phyloP scores from a whole-genome alignment of 2,888 invertebrate genomes.

The Mythimna lalbum region DNA sequence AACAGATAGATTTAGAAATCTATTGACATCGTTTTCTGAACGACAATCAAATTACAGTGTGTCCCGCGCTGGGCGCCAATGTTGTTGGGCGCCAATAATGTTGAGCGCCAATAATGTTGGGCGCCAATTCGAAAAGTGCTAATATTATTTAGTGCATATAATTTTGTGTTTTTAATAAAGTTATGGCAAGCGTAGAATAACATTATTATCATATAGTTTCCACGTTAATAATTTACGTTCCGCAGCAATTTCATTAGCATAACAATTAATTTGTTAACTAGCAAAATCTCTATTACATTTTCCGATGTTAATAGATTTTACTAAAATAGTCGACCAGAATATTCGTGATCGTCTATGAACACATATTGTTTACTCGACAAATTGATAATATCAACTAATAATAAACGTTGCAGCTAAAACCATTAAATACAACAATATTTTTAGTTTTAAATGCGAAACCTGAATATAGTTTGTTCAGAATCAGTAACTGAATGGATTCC shows the following conservation, averaged over 20 bases:
- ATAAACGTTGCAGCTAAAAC: not conserved
- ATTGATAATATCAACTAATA: not conserved
- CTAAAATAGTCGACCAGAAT: not conserved
- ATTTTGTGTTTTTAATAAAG: not conserved
- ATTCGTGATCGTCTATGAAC: not conserved
- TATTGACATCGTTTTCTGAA: too few relatives aligned
- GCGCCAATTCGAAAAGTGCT: not conserved
- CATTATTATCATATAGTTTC: conserved; percentile 4
- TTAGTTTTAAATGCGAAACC: too few relatives aligned
- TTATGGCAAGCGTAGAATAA: not conserved
- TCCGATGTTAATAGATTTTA: conserved; percentile 3
- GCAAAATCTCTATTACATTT: not conserved
- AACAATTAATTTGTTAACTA: conserved; percentile 19
- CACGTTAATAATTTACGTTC: not conserved
- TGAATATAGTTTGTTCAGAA: too few relatives aligned
- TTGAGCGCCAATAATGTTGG: not conserved
- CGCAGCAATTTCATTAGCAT: conserved; percentile 10
- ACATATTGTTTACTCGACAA: not conserved
- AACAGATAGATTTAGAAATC: too few relatives aligned
- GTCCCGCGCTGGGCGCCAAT: not conserved
- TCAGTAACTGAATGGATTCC: too few relatives aligned
- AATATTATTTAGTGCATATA: not conserved
- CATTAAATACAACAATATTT: not conserved
- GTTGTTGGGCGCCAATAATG: not conserved
- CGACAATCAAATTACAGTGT: too few relatives aligned